Evolutionary conservation across 2,113 vertebrate species (phyloP).

Genomic region (Saccopteryx leptura): DNA sequence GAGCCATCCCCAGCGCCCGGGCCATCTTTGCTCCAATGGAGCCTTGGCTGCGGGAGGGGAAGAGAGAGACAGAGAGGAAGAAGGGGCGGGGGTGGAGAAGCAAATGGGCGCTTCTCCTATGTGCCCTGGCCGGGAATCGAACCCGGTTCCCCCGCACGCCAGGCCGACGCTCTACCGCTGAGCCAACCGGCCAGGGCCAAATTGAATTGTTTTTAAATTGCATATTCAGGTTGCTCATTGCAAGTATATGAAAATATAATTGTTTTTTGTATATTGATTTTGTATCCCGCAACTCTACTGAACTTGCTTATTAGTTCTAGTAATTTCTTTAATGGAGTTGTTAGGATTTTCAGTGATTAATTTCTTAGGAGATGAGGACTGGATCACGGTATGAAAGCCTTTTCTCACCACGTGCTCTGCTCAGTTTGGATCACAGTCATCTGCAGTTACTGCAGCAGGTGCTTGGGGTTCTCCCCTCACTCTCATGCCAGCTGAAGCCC

Average conservation of each 20-base stretch:
- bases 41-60: too few species aligned
- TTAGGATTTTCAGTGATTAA: not conserved
- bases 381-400: not conserved
- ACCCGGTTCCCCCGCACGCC: too few species aligned
- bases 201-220: not conserved
- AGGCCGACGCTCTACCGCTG: too few species aligned
- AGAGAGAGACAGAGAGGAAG: too few species aligned
- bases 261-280: constrained; percentile 10
- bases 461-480: not conserved
- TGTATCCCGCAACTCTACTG: not conserved
- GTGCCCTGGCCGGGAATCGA: too few species aligned
- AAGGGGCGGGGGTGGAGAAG: too few species aligned
- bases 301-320: constrained; percentile 1
- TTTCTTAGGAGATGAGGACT: not conserved
- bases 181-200: too few species aligned
- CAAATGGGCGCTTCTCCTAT: too few species aligned
- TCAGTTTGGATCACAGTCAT: not conserved
- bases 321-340: not conserved
- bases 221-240: not conserved
- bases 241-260: not conserved
- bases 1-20: too few species aligned
- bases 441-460: not conserved
- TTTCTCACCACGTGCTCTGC: not conserved
- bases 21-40: too few species aligned
- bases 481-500: not conserved